A percentile compares a stretch with the other conserved stretches of the same genome.
These are phyloP conservation scores for Pagrus major DNA, from an alignment of 2,113 vertebrate genomes.

Conservation along the genomic window DNA sequence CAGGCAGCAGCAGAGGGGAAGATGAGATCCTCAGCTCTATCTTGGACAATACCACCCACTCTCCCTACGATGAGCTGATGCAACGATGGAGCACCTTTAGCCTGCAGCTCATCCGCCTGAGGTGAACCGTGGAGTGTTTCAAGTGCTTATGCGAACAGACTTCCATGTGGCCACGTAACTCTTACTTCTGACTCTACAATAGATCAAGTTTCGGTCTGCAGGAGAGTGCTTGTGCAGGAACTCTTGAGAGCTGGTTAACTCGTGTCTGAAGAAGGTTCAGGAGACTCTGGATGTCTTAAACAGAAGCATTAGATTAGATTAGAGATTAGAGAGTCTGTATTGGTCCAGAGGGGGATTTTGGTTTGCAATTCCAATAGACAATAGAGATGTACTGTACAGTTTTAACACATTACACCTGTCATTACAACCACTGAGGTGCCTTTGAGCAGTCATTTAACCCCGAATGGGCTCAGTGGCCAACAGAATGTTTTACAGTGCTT, in stretches of 20 bases:
- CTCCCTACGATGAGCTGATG: conserved; percentile 44
- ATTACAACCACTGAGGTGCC: neutral
- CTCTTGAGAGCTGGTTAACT: no score
- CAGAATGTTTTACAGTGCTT: neutral
- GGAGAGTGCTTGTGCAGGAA: neutral
- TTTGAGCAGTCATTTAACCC: neutral
- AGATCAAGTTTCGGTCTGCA: neutral
- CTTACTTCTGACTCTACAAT: conserved; percentile 11
- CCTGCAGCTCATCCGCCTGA: conserved; percentile 57
- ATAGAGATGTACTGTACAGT: no score
- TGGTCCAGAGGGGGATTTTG: no score
- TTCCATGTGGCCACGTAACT: conserved; percentile 24
- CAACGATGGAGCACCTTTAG: conserved; percentile 47
- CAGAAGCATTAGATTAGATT: no score
- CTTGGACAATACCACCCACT: conserved; percentile 67
- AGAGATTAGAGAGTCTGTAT: no score
- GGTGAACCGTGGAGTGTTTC: conserved; percentile 45
- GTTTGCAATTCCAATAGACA: no score
- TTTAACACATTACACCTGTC: neutral
- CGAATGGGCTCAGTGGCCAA: neutral
- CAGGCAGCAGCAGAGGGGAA: conserved; percentile 48
- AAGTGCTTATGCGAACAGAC: conserved; percentile 38
- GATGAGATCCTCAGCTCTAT: conserved; percentile 50
- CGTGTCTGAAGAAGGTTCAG: no score
- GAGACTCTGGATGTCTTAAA: no score